phyloP scores from a whole-genome alignment of 2,888 invertebrate genomes.

The Bombylius discolor region DNA sequence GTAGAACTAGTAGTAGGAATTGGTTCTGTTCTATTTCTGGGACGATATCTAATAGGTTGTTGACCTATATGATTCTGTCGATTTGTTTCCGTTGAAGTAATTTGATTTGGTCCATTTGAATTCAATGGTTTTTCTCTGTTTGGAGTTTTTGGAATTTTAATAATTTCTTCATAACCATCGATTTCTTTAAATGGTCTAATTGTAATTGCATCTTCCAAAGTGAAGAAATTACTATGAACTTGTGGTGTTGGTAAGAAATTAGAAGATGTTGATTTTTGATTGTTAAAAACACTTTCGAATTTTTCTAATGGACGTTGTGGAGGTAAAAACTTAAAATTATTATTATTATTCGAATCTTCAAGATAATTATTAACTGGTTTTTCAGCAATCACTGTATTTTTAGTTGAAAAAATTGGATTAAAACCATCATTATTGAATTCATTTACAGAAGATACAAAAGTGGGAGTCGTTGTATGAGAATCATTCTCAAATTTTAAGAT shows the following conservation, averaged over 20 bases:
- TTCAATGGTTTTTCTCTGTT: not conserved
- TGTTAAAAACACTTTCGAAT: not conserved
- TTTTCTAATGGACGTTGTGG: not conserved
- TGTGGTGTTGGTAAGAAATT: not conserved
- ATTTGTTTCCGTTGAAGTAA: not conserved
- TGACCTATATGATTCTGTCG: not conserved
- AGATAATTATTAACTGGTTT: too few relatives aligned
- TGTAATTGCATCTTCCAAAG: not conserved
- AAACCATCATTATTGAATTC: too few relatives aligned
- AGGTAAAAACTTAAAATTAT: too few relatives aligned
- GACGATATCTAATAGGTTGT: not conserved
- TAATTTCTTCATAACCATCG: not conserved
- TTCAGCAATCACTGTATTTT: too few relatives aligned
- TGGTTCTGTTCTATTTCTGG: not conserved
- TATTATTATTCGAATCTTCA: too few relatives aligned
- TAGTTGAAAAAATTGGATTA: too few relatives aligned
- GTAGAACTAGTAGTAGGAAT: not conserved
- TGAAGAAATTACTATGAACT: not conserved
- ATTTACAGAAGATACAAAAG: too few relatives aligned
- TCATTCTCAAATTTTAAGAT: too few relatives aligned
- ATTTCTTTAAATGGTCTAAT: not conserved
- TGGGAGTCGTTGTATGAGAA: too few relatives aligned
- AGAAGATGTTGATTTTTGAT: not conserved
- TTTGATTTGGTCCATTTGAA: not conserved
- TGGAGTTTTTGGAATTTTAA: not conserved